Evolutionary conservation across 2,797 vertebrate species (phyloP), one percentile per base, ranked within the genome.

Genomic region (Ceyx erithaca): DNA sequence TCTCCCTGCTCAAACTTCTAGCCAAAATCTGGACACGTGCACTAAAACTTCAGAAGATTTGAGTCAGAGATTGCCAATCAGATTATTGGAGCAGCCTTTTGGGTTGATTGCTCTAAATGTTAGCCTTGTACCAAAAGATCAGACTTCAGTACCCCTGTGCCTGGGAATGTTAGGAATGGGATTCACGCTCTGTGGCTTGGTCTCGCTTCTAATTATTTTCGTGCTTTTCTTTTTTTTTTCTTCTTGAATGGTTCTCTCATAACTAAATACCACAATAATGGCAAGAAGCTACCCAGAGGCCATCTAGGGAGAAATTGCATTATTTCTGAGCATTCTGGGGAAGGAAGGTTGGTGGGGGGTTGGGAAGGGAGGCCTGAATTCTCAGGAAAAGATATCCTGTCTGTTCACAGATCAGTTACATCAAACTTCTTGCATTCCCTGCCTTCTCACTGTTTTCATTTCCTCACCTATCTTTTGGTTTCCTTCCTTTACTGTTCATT

Each of bases 251-350:
- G 59, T 40, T 94, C 49, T 89, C 55, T 85, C 72, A 54, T 72
- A 87, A 80, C 62, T 85, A 81, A 94, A 92, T 57, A 76, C 84
- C 93, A 92, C 92, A 90, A 87, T 70, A 94, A 94, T 63, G 55
- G 90, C 58, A 93, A 79, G 69, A 93, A 28, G 8, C 58, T 95
- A 90, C 45, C 69, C 91, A 79, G 62, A 67, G 86, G 72, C 87
- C 72, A 85, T 87, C 11, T 87, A 79, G 66, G 79, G 79, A 94
- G 76, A 92, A 90, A 77, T 4, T 72, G 48, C 58, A 71, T 83
- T 78, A 87, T 71, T 94, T 85, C 69, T 69, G 62, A 87, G 83
- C 66, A 52, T 90, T 94, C 93, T 79, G 72, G 71, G 62, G 81
- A 89, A 92, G 55, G 4, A n/a, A 75, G 14, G 9, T 37, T 86